Evolutionary conservation across 2,888 invertebrate genomes (phyloP), one percentile per base, ranked within the genome.

Genomic region (Pristionchus japonicus): DNA sequence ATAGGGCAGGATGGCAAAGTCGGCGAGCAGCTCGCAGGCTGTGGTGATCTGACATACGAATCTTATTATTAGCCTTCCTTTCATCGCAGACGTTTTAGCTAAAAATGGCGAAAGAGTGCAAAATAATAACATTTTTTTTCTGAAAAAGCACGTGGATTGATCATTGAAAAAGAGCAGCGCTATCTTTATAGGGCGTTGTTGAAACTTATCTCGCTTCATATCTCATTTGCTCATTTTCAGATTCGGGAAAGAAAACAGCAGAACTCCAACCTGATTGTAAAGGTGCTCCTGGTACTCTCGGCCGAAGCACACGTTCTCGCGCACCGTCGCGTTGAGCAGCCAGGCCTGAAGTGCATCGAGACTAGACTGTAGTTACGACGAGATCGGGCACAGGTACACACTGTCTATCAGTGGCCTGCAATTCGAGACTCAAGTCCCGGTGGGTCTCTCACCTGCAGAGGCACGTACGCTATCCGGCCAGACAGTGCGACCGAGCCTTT

Each of bases 321-420:
- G 96, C 47, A 99, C 95, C 0, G 98, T 97, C 4, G 97, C 97
- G 95, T 99, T 99, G 95, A 98, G 98, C 89, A 99, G 98, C 99
- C 99, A 99, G 0, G 98, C 98, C 95, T 83, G 34, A 11, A 83
- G 27, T 27, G n/a, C 11, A 31, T 67, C 34, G 67, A 13, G 67
- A 34, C 57, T 57, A 34, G 34, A 70, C 34, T 37, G 20, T 70
- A 37, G 34, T 37, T 34, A 57, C 57, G 52, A 52, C 3, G 6
- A 20, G 57, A 57, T n/a, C n/a, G n/a, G n/a, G n/a, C n/a, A n/a
- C n/a, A n/a, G n/a, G n/a, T n/a, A n/a, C n/a, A n/a, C n/a, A n/a
- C n/a, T n/a, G n/a, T n/a, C n/a, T n/a, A n/a, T n/a, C n/a, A n/a
- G n/a, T n/a, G n/a, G n/a, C 23, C 3, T 20, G 20, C 17, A 20